phyloP scores from a whole-genome alignment of 2,888 invertebrate species.

The Nasonia oneida region DNA sequence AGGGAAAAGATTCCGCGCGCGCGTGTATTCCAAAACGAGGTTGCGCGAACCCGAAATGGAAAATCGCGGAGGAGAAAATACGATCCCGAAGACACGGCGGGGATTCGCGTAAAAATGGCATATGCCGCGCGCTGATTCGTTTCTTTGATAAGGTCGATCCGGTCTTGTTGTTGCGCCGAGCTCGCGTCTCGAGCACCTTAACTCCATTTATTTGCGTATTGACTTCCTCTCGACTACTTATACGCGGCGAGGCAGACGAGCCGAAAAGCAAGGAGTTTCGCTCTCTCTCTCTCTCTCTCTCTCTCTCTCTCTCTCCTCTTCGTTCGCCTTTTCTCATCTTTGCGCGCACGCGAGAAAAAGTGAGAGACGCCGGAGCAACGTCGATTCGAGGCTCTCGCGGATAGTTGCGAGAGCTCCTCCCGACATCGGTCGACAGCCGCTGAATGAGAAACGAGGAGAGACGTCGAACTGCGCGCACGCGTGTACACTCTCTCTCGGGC shows the following conservation, averaged over 20 bases:
- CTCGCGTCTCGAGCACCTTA: constrained; percentile 43
- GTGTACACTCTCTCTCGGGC: background rate
- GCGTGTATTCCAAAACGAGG: background rate
- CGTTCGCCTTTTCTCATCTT: constrained; percentile 24
- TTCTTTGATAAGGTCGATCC: constrained; percentile 46
- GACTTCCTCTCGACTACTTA: constrained; percentile 58
- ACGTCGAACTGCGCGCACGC: constrained; percentile 39
- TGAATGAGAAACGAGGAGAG: constrained; percentile 57
- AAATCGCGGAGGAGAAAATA: background rate
- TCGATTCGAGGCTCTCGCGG: constrained; percentile 38
- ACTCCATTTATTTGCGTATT: constrained; percentile 67
- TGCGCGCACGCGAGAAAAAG: background rate
- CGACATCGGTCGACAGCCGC: constrained; percentile 47
- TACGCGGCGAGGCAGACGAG: constrained; percentile 45
- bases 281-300: background rate
- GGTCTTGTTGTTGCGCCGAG: constrained; percentile 14
- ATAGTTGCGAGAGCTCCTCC: background rate
- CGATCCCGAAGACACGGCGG: background rate
- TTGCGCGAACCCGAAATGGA: too few species aligned
- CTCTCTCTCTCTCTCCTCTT: background rate
- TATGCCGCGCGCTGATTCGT: constrained; percentile 29
- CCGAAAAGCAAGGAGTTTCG: constrained; percentile 49
- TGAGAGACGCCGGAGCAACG: background rate
- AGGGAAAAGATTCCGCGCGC: background rate
- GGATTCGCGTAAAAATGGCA: constrained; percentile 35